Percentiles rank a stretch among this genome's conserved stretches.
Evolutionary conservation across 2,888 invertebrate genomes (phyloP).

Genomic region (Habroteleia sp.): DNA sequence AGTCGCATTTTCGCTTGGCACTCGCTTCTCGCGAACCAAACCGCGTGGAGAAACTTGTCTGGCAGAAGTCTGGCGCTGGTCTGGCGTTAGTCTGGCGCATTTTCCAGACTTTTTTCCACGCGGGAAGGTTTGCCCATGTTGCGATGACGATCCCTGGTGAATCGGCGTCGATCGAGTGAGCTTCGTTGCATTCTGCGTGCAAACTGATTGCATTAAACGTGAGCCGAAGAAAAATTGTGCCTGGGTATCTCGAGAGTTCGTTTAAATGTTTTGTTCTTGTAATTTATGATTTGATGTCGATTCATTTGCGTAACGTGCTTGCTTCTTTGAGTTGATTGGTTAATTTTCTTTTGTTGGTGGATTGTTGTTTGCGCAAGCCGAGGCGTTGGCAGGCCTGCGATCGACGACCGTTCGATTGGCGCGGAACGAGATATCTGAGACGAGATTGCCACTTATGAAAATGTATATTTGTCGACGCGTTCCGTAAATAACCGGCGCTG

Average conservation of each 20-base stretch:
- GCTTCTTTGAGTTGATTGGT: conserved; percentile 44
- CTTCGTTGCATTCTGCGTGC: no score
- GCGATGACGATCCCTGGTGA: no score
- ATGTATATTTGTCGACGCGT: conserved; percentile 37
- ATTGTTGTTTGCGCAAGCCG: conserved; percentile 4
- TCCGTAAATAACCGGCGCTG: conserved; percentile 25
- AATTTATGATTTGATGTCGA: conserved; percentile 27
- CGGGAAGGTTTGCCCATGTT: no score
- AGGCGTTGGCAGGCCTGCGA: conserved; percentile 10
- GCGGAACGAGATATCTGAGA: conserved; percentile 20
- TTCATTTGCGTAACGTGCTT: conserved; percentile 47
- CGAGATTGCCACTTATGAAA: conserved; percentile 52
- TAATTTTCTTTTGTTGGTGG: conserved; percentile 27
- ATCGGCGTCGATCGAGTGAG: no score
- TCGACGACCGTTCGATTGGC: conserved; percentile 19
- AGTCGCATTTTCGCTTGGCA: no score
- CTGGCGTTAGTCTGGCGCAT: no score
- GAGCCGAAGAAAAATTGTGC: conserved; percentile 55
- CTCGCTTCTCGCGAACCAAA: no score
- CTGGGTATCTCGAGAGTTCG: conserved; percentile 41
- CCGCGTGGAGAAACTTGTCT: no score
- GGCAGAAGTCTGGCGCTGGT: no score
- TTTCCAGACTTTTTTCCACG: no score
- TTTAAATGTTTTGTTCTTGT: conserved; percentile 23
- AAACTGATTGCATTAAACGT: no score